Evolutionary conservation across 2,113 vertebrate genomes (phyloP).

Genomic region (Zapus hudsonius): DNA sequence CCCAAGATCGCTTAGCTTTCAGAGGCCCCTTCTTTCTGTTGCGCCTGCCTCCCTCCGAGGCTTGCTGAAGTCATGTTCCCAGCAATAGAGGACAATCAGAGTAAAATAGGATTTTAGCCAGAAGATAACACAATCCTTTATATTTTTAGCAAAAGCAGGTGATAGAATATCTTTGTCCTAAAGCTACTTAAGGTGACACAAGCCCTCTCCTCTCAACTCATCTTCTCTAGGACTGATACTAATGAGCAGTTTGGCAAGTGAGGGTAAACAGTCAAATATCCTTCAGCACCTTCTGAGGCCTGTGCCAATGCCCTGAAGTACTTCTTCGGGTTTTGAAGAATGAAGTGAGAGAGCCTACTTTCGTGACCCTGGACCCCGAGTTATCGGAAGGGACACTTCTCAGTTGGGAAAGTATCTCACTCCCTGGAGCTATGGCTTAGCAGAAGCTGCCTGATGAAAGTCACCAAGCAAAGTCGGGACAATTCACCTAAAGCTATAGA

Average conservation of each 20-base stretch:
- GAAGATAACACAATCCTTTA: conserved; percentile 22
- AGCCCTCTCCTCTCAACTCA: neutral
- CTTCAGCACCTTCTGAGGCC: neutral
- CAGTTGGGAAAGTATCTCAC: conserved; percentile 1
- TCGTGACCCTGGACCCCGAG: neutral
- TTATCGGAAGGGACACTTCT: conserved; percentile 54
- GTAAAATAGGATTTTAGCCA: conserved; percentile 21
- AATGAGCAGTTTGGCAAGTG: conserved; percentile 7
- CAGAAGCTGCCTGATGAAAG: conserved; percentile 41
- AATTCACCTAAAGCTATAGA: neutral
- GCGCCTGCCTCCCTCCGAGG: neutral
- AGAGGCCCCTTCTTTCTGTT: neutral
- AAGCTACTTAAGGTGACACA: neutral
- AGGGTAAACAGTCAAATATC: conserved; percentile 34
- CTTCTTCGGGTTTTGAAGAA: conserved; percentile 49
- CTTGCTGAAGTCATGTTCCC: neutral
- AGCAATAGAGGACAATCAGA: neutral
- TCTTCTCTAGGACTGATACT: neutral
- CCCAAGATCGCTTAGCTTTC: neutral
- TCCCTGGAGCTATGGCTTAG: conserved; percentile 40
- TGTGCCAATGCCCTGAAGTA: conserved; percentile 33
- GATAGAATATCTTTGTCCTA: neutral
- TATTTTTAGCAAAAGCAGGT: conserved; percentile 15
- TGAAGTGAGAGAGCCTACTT: neutral
- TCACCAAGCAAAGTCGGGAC: conserved; percentile 22